phyloP scores from a whole-genome alignment of 2,113 vertebrate species.

The Hemibagrus wyckioides region DNA sequence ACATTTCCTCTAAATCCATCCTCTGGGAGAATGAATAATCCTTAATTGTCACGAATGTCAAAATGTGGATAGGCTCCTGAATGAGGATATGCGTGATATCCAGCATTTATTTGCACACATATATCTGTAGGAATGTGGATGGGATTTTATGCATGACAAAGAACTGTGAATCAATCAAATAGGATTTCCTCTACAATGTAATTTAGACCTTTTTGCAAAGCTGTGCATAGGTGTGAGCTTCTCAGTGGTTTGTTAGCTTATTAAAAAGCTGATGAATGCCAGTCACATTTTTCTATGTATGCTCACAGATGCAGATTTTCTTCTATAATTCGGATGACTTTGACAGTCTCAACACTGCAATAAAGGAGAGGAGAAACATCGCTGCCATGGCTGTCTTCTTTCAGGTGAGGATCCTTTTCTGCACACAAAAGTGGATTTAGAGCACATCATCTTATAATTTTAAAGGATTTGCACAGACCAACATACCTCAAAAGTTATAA shows the following conservation, averaged over 20 bases:
- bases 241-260: slow-evolving; percentile 32
- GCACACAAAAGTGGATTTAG: neutral
- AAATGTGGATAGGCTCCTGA: slow-evolving; percentile 36
- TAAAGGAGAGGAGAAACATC: slow-evolving; percentile 90
- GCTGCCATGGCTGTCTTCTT: slow-evolving; percentile 95
- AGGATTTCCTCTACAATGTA: slow-evolving; percentile 32
- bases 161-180: slow-evolving; percentile 24
- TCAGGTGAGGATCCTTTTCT: slow-evolving; percentile 76
- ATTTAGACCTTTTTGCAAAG: slow-evolving; percentile 27
- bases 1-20: slow-evolving; percentile 43
- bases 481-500: neutral
- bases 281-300: slow-evolving; percentile 56
- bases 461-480: neutral
- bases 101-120: slow-evolving; percentile 14
- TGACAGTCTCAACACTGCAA: slow-evolving; percentile 90
- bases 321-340: slow-evolving; percentile 98
- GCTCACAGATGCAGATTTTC: slow-evolving; percentile 97
- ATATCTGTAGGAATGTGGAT: slow-evolving; percentile 24
- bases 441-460: neutral
- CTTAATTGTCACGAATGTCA: slow-evolving; percentile 52
- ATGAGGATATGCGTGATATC: slow-evolving; percentile 30
- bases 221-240: slow-evolving; percentile 36
- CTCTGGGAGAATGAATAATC: slow-evolving; percentile 42
- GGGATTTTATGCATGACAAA: slow-evolving; percentile 18
- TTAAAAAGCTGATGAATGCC: slow-evolving; percentile 39